phyloP scores from a whole-genome alignment of 2,113 vertebrate species.

The Zosterops borbonicus region DNA sequence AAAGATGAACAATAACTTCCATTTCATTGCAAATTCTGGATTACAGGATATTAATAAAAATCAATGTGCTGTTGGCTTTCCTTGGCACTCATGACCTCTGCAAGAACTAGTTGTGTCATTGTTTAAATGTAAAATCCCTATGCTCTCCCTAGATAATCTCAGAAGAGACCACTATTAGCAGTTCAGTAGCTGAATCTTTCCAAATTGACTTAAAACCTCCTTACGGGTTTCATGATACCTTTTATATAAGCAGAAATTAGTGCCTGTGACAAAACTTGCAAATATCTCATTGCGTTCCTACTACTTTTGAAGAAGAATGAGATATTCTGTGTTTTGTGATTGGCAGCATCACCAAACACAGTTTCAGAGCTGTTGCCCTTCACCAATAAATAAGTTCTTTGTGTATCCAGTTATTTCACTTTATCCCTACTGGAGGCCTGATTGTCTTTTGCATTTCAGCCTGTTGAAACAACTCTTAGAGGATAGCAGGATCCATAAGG shows the following conservation, averaged over 20 bases:
- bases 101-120: not conserved
- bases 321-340: not conserved
- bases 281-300: not conserved
- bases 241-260: not conserved
- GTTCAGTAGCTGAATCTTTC: not conserved
- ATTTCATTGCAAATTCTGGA: conserved; percentile 22
- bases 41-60: not conserved
- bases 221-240: not conserved
- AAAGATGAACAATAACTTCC: conserved; percentile 6
- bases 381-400: not conserved
- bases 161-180: not conserved
- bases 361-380: not conserved
- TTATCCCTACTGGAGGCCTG: not conserved
- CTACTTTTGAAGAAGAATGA: not conserved
- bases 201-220: not conserved
- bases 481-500: not conserved
- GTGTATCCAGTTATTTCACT: not conserved
- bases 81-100: not conserved
- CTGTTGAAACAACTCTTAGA: not conserved
- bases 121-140: not conserved
- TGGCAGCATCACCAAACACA: not conserved
- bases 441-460: not conserved
- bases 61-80: not conserved
- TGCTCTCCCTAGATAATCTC: not conserved
- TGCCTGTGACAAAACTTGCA: not conserved